Evolutionary conservation across 2,888 invertebrate species (phyloP).

Genomic region (Drosophila lutescens): DNA sequence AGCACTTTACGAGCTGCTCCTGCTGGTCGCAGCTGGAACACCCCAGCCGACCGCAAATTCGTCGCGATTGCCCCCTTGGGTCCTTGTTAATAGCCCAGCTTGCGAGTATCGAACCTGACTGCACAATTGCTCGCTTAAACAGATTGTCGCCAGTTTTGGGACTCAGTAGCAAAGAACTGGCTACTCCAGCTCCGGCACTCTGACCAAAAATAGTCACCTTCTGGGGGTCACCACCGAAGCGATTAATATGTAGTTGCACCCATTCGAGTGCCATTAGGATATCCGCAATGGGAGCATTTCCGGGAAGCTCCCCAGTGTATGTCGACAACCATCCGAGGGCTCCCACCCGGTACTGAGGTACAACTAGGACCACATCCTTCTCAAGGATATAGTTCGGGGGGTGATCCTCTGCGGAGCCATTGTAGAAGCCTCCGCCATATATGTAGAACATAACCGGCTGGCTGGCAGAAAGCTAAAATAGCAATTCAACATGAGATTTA

Average conservation of each 20-base stretch:
- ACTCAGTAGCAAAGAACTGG: constrained; percentile 84
- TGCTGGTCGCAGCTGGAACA: constrained; percentile 48
- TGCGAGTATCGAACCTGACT: constrained; percentile 85
- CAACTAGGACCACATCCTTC: constrained; percentile 85
- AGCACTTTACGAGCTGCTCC: constrained; percentile 41
- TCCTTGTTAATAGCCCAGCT: constrained; percentile 85
- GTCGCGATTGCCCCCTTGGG: constrained; percentile 75
- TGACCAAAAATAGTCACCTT: constrained; percentile 86
- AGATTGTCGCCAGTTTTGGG: constrained; percentile 80
- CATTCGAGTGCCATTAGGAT: constrained; percentile 85
- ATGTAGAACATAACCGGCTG: constrained; percentile 84
- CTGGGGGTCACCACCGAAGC: constrained; percentile 85
- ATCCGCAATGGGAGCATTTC: constrained; percentile 86
- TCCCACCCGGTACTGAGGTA: constrained; percentile 85
- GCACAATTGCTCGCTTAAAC: constrained; percentile 85
- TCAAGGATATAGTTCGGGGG: constrained; percentile 84
- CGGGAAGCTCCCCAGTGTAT: constrained; percentile 85
- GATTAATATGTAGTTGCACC: constrained; percentile 85
- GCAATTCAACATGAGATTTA: too few relatives aligned
- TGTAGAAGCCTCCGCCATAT: constrained; percentile 84
- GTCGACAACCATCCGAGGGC: constrained; percentile 86
- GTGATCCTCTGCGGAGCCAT: constrained; percentile 82
- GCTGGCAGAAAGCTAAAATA: constrained; percentile 68
- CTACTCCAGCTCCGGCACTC: constrained; percentile 85
- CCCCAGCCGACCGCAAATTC: constrained; percentile 53